Conservation (phyloP, 37 sponge, comb jelly and placozoan species). For the Tethya wilhelma region DNA sequence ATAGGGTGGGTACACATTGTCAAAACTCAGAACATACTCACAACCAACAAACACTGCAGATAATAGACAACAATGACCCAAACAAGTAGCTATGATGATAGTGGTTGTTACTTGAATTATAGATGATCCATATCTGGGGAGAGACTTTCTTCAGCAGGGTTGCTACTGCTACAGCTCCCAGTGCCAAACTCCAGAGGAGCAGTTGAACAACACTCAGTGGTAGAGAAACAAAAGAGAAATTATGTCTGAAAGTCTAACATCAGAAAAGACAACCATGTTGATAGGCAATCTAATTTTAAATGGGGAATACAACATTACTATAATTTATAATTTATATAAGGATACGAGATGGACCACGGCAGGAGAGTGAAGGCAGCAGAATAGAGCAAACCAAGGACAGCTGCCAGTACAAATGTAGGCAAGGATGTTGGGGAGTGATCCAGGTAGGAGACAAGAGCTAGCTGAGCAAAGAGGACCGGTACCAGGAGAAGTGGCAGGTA, state of each 20-base stretch:
- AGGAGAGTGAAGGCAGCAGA: conserved; percentile 23
- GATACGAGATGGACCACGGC: conserved; percentile 60
- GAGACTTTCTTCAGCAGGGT: conserved; percentile 15
- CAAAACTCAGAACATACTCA: conserved; percentile 42
- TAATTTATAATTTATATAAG: not conserved
- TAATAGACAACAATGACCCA: not conserved
- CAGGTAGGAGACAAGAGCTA: conserved; percentile 17
- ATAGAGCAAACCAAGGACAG: conserved; percentile 25
- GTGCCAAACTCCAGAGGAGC: conserved; percentile 22
- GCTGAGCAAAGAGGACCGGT: conserved; percentile 28
- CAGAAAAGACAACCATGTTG: not conserved
- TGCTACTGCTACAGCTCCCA: conserved; percentile 24
- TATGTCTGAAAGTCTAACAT: conserved; percentile 35
- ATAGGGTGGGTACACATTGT: conserved; percentile 33
- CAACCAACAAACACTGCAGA: conserved; percentile 36
- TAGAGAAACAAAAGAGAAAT: conserved; percentile 46
- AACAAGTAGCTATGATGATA: not conserved
- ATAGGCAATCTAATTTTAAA: not conserved
- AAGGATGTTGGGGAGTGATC: conserved; percentile 4
- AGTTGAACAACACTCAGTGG: conserved; percentile 50
- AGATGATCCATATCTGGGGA: conserved; percentile 15
- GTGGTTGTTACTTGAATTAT: conserved; percentile 23
- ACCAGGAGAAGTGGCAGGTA: conserved; percentile 47
- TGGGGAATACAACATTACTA: not conserved
- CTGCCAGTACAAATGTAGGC: conserved; percentile 2